Conservation (phyloP, 1,140 invertebrate species). For the Pararge aegeria region DNA sequence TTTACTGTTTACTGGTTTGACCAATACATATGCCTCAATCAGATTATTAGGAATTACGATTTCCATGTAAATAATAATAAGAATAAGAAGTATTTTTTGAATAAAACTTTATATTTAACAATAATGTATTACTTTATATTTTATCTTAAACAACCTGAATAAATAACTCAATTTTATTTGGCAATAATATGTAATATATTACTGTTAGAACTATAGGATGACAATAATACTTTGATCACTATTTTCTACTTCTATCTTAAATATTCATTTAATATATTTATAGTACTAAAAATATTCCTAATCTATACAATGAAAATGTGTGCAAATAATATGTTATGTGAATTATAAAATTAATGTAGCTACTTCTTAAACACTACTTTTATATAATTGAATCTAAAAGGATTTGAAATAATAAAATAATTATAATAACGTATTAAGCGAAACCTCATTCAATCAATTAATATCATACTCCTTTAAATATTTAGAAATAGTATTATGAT, state of each 20-base stretch:
- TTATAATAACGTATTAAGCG: not conserved
- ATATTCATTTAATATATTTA: constrained; percentile 1
- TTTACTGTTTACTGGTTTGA: constrained; percentile 8
- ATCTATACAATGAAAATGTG: constrained; percentile 15
- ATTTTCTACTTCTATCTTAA: constrained; percentile 16
- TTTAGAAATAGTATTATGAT: not conserved
- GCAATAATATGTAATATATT: constrained; percentile 7
- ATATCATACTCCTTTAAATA: constrained; percentile 8
- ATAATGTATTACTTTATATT: not conserved
- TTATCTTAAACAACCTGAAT: not conserved
- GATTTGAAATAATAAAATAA: not conserved
- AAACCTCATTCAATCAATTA: constrained; percentile 11
- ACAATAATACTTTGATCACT: constrained; percentile 4
- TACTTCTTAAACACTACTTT: not conserved
- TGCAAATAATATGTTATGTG: constrained; percentile 7
- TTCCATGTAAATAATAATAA: not conserved
- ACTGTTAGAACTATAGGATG: not conserved
- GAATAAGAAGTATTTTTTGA: not conserved
- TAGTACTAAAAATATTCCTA: constrained; percentile 16
- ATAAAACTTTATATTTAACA: not conserved
- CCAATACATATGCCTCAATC: constrained; percentile 1
- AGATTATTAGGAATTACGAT: constrained; percentile 9
- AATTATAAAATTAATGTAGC: not conserved
- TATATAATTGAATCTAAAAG: not conserved
- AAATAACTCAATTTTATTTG: constrained; percentile 5